Base-by-base conservation (phyloP, 2,797 vertebrate genomes). In the Psittacula derbiana region DNA sequence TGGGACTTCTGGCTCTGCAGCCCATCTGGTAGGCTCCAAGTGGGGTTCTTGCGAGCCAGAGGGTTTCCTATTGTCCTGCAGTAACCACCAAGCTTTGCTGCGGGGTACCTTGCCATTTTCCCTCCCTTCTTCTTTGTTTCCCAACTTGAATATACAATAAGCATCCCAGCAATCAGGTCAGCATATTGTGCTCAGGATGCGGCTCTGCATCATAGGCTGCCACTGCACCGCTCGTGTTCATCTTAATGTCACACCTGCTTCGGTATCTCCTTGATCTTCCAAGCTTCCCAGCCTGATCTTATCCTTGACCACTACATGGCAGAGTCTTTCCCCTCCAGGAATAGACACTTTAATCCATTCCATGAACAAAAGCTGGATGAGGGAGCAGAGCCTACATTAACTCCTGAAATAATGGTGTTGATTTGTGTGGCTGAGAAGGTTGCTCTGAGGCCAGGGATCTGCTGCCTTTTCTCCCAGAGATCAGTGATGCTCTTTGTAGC, bases 171-270 rank as follows among this genome's bases (percentile, higher is more conserved):
- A 36, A 23, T 8, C 78, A 61, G 66, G 27, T 25, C 76, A 86
- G 30, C 13, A 9, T 4, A 3, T 6, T 12, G 41, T 40, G 50
- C 61, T 67, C 44, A 36, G 41, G 43, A 52, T 12, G 38, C 1
- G 1, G 36, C 33, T 70, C 61, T 67, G 53, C 19, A 31, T 49
- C n/a, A 5, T 12, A 11, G 2, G 16, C 33, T 46, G 49, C 27
- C 31, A 5, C 14, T 11, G n/a, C 36, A 49, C 27, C 5, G 0
- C 18, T 3, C 0, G 2, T 14, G 41, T 55, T 36, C 46, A 14
- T 31, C 2, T 0, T 3, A 2, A 5, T 10, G 13, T 65, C 86
- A 57, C 60, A 21, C 28, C 31, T 21, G 44, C 58, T 23, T 10
- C n/a, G 23, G 12, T 10, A 6, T 46, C 27, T 8, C 16, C 43